These are phyloP conservation scores for Pristis pectinata DNA, from an alignment of 2,797 vertebrate genomes.

Conservation along the genomic window DNA sequence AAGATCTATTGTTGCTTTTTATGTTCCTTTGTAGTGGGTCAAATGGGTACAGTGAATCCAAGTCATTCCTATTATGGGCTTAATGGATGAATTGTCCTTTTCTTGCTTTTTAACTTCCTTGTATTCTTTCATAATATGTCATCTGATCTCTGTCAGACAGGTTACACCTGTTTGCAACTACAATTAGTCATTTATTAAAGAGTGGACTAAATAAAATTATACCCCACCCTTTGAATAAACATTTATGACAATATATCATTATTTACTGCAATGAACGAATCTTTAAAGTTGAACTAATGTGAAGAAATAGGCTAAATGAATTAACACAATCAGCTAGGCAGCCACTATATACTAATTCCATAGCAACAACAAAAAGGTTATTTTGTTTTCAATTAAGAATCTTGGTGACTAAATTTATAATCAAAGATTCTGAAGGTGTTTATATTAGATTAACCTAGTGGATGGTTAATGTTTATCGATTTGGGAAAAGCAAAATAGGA, in stretches of 20 bases:
- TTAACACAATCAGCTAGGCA: background rate
- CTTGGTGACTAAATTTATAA: background rate
- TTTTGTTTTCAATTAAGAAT: background rate
- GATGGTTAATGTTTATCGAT: background rate
- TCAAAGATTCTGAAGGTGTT: background rate
- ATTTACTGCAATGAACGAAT: background rate
- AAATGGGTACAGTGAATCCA: background rate
- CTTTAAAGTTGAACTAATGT: background rate
- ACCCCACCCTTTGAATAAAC: background rate
- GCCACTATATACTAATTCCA: background rate
- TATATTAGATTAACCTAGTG: background rate
- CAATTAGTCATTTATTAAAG: background rate
- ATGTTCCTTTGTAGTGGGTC: too few relatives aligned
- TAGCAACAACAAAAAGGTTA: background rate
- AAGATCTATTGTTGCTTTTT: too few relatives aligned
- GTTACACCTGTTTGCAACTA: background rate
- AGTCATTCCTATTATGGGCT: background rate
- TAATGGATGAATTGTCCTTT: background rate
- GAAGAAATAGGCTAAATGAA: background rate
- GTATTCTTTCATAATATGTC: constrained; percentile 1
- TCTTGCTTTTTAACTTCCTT: background rate
- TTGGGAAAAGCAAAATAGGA: background rate
- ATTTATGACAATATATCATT: background rate
- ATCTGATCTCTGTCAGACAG: background rate
- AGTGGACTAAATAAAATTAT: background rate